Evolutionary conservation across 2,113 vertebrate species (phyloP), one percentile per base, ranked within the genome.

Genomic region (Phocoena sinus): DNA sequence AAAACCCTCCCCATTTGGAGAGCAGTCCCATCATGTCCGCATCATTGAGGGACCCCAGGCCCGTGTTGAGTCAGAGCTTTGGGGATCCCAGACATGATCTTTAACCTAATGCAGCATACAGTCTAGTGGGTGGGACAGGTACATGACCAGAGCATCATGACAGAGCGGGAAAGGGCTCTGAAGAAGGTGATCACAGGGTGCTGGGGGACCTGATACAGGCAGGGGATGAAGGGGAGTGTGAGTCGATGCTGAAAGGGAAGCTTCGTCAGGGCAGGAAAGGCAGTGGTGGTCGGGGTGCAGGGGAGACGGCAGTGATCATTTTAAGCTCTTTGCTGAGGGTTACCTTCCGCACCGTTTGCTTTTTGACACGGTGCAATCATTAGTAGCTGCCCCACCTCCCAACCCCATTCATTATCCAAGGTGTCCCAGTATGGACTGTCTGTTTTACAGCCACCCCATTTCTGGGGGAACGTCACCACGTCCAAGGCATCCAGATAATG

Each of bases 141-240:
- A 76, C 33, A 28, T 11, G 38, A 60, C 12, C 2, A 36, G 79
- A 62, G 14, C 14, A 12, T 26, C 56, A 58, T 6, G 14, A 12
- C 47, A 9, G 5, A 47, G 28, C 23, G 13, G 23, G 62, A 60
- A 15, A 25, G 68, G 62, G 31, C 68, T 58, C 44, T 10, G 25
- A 26, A 12, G n/a, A 28, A 21, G 14, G 15, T 41, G 58, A 21
- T 20, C 8, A 36, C 2, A 1, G 17, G 44, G 26, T 4, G 1
- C 56, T 53, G 67, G n/a, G 6, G 4, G 5, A 12, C 17, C 50
- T 91, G 62, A 31, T 25, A 7, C 15, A 8, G 31, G 17, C 17
- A 0, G 2, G 15, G 11, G 15, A 0, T n/a, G 50, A 67, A 74
- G 36, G 20, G 3, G 1, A 12, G 25, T 2, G 25, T 2, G 8